Conservation (phyloP, 2,113 vertebrate species). For the Chaetura pelagica region DNA sequence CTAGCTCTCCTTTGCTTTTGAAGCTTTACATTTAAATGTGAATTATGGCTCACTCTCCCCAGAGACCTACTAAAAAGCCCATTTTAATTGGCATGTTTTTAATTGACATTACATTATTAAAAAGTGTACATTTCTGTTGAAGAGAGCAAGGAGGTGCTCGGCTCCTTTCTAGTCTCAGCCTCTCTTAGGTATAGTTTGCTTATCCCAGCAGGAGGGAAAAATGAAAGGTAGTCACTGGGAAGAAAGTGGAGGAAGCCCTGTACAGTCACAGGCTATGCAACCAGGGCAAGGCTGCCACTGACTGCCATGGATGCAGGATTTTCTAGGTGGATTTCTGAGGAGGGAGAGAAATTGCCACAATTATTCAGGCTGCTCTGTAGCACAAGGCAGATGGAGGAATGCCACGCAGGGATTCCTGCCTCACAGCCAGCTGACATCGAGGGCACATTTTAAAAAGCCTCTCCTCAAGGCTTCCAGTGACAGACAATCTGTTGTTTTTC, state of each 20-base stretch:
- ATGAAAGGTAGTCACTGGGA: not conserved
- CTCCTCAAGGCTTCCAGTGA: not conserved
- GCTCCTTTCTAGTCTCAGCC: not conserved
- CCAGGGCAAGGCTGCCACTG: not conserved
- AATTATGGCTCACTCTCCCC: conserved; percentile 48
- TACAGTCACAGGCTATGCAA: not conserved
- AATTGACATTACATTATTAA: conserved; percentile 65
- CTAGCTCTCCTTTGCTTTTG: conserved; percentile 54
- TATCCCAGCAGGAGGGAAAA: not conserved
- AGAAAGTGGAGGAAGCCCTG: not conserved
- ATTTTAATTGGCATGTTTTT: conserved; percentile 68
- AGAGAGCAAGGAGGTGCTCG: conserved; percentile 14
- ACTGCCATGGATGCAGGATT: not conserved
- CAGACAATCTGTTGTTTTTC: not conserved
- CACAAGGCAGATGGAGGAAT: not conserved
- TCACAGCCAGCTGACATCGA: not conserved
- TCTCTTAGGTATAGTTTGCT: not conserved
- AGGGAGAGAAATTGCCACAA: not conserved
- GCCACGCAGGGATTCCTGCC: not conserved
- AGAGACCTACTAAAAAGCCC: conserved; percentile 59
- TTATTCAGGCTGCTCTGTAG: not conserved
- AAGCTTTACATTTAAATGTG: conserved; percentile 65
- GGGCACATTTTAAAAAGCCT: not conserved
- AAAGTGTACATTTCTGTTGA: conserved; percentile 49
- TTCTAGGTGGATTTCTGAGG: not conserved